Conservation (phyloP, 2,113 vertebrate genomes). For the Phasianus colchicus region DNA sequence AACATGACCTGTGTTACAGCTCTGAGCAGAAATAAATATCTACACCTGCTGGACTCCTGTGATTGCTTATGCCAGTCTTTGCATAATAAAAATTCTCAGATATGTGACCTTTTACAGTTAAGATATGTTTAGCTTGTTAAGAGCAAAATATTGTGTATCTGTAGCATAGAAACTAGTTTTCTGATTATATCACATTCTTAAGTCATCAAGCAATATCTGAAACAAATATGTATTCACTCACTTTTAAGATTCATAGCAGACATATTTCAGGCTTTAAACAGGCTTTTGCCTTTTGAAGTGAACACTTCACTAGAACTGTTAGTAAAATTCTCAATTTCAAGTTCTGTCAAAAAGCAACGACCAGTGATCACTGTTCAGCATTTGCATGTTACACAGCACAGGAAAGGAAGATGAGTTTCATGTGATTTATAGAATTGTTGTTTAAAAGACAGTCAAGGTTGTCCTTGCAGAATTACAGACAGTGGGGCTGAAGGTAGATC, state of each 20-base stretch:
- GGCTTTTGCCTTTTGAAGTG: conserved; percentile 21
- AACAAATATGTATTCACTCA: not conserved
- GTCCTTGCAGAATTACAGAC: not conserved
- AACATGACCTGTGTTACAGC: not conserved
- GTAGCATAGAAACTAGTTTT: conserved; percentile 2
- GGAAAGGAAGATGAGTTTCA: not conserved
- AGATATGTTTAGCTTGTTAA: not conserved
- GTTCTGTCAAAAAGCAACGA: not conserved
- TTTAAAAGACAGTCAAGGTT: not conserved
- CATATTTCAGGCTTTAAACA: conserved; percentile 41
- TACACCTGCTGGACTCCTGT: not conserved
- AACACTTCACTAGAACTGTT: not conserved
- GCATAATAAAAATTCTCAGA: not conserved
- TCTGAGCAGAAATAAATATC: not conserved
- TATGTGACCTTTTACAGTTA: not conserved
- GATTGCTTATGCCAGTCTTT: not conserved
- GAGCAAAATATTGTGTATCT: conserved; percentile 22
- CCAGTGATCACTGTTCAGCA: not conserved
- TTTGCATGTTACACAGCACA: not conserved
- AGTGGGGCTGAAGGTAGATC: not conserved
- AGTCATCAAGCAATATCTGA: not conserved
- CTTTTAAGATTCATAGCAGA: conserved; percentile 14
- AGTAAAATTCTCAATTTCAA: conserved; percentile 14
- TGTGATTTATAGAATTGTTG: not conserved
- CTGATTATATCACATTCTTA: not conserved